Evolutionary conservation across 2,113 vertebrate genomes (phyloP), one percentile per base, ranked within the genome.

Genomic region (Stomatorhinus ivindoensis): DNA sequence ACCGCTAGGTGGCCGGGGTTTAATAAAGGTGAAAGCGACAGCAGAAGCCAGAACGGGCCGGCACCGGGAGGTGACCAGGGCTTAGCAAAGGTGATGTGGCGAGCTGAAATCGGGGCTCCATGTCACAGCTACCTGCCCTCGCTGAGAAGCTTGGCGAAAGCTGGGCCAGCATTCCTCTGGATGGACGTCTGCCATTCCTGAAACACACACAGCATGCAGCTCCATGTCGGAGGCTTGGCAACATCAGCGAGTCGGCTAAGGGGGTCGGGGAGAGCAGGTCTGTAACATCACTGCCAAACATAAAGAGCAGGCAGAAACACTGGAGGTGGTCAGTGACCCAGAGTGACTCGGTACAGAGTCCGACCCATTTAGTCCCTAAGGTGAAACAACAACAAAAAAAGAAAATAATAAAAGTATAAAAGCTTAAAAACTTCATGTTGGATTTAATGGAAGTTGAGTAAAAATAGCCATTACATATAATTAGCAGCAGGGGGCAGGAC

Each of bases 171-270:
- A 73, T 98, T 97, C 94, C 97, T 98, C 93, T 98, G 97, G 92
- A 98, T 98, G 88, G 97, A 98, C 93, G 97, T 98, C 93, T 98
- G 97, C 97, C 97, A 98, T 91, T 98, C 97, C 96, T 97, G 92
- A 31, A 91, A 94, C 58, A 93, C 50, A 93, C 87, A 93, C 9
- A 21, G 53, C 39, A 89, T 88, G 61, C 21, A 39, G 3, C 5
- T 55, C 7, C 21, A 27, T 83, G 31, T 61, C 21, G 73, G 35
- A 88, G 2, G 76, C 9, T 69, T 31, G 31, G 17, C 35, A 44
- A 58, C 4, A 19, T 19, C 50, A 88, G 39, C 21, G 8, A 11
- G 13, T 87, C 11, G 13, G 0, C 24, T 3, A 15, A 53, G 84
- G 48, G 47, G 7, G 5, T 19, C 31, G 27, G 5, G 48, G 27